Conservation (phyloP, 1,140 invertebrate genomes). For the Frieseomelitta varia region DNA sequence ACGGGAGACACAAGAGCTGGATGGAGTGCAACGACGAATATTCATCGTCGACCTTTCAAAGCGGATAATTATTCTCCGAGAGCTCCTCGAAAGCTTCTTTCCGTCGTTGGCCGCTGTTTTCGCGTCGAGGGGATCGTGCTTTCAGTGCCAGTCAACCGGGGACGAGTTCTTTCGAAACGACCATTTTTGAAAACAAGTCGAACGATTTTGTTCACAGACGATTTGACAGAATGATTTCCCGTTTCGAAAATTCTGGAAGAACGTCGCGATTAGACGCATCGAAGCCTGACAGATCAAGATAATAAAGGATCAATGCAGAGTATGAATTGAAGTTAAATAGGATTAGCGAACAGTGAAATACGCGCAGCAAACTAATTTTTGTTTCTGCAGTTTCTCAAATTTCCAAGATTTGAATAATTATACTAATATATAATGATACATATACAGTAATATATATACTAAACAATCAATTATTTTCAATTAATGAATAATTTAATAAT, state of each 20-base stretch:
- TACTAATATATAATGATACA: no score
- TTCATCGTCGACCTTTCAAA: constrained; percentile 22
- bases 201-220: background rate
- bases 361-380: background rate
- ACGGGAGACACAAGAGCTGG: background rate
- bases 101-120: background rate
- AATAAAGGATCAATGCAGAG: background rate
- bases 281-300: background rate
- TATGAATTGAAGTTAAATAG: background rate
- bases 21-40: background rate
- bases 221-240: background rate
- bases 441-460: no score
- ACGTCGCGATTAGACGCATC: background rate
- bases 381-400: no score
- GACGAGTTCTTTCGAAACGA: background rate
- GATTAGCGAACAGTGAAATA: background rate
- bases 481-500: no score
- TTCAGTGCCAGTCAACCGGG: constrained; percentile 8
- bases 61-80: constrained; percentile 41
- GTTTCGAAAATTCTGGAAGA: background rate
- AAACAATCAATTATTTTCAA: no score
- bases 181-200: background rate
- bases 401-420: background rate
- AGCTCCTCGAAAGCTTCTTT: background rate
- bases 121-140: background rate